Conservation (phyloP, 2,113 vertebrate species). For the Corythornis vintsioides region DNA sequence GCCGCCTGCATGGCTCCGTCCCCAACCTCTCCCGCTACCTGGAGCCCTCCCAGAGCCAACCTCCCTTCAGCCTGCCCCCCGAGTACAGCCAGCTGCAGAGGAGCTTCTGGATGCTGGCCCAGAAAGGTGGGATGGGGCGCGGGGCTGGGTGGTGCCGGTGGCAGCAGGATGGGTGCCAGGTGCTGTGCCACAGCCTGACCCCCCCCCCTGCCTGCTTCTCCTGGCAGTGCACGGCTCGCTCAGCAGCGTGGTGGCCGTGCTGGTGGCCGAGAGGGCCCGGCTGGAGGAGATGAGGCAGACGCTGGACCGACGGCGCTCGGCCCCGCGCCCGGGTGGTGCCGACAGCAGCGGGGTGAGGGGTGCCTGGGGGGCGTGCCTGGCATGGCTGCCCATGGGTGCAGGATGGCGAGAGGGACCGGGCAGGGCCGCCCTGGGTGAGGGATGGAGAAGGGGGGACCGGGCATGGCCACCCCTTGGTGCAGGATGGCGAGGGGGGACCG, state of each 20-base stretch:
- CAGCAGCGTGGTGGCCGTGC: conserved; percentile 67
- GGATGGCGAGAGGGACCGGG: too few relatives aligned
- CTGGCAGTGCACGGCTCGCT: conserved; percentile 74
- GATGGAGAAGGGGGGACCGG: too few relatives aligned
- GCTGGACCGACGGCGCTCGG: conserved; percentile 4
- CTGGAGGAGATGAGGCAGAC: conserved; percentile 63
- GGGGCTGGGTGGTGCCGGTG: accelerated
- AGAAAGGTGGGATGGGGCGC: conserved; percentile 75
- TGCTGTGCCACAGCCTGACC: accelerated
- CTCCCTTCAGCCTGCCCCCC: conserved; percentile 75
- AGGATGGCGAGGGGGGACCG: too few relatives aligned
- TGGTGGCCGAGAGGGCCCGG: conserved; percentile 59
- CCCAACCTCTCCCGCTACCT: conserved; percentile 89
- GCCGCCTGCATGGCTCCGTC: conserved; percentile 80
- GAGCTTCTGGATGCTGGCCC: conserved; percentile 84
- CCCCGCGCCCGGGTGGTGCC: neutral
- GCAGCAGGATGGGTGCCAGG: accelerated
- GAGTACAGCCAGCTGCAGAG: conserved; percentile 89
- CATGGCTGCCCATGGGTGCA: too few relatives aligned
- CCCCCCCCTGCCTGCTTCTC: neutral
- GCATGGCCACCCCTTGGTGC: too few relatives aligned
- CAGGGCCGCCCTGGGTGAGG: too few relatives aligned
- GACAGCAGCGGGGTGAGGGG: neutral
- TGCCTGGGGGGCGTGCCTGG: too few relatives aligned
- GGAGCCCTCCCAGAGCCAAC: conserved; percentile 83